Evolutionary conservation across 2,888 invertebrate species (phyloP).

Genomic region (Encarsia formosa): DNA sequence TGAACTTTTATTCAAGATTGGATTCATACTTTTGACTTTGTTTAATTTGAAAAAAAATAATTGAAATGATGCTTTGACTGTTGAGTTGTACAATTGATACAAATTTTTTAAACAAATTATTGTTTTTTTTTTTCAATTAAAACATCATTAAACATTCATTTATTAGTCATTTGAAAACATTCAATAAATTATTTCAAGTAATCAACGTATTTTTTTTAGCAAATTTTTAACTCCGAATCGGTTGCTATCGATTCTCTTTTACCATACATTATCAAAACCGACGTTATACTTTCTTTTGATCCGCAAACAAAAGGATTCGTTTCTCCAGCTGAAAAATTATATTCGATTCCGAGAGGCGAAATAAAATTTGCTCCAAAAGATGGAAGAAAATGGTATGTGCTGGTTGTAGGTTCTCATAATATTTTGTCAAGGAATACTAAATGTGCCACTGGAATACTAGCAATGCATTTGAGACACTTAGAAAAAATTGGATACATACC

Average conservation of each 20-base stretch:
- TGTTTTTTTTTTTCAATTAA: neutral
- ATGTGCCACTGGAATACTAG: slow-evolving; percentile 53
- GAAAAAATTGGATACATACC: slow-evolving; percentile 52
- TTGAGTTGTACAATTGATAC: no score
- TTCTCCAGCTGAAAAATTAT: slow-evolving; percentile 30
- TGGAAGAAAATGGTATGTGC: slow-evolving; percentile 52
- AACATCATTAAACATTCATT: neutral
- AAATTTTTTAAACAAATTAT: neutral
- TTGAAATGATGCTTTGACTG: no score
- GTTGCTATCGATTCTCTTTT: slow-evolving; percentile 60
- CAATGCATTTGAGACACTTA: slow-evolving; percentile 64
- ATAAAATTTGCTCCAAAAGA: slow-evolving; percentile 37
- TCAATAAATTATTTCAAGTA: no score
- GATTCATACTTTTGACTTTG: no score
- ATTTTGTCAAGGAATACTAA: slow-evolving; percentile 17
- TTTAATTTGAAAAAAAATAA: no score
- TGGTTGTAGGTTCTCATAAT: slow-evolving; percentile 53
- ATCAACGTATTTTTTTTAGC: slow-evolving; percentile 16
- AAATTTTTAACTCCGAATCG: slow-evolving; percentile 54
- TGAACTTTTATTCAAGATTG: no score
- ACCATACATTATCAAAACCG: slow-evolving; percentile 65
- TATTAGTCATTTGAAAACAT: no score
- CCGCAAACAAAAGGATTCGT: slow-evolving; percentile 52
- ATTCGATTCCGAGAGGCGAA: slow-evolving; percentile 15
- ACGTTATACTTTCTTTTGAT: slow-evolving; percentile 62